Conservation (phyloP, 1,140 invertebrate species). For the Drosophila sturtevanti region DNA sequence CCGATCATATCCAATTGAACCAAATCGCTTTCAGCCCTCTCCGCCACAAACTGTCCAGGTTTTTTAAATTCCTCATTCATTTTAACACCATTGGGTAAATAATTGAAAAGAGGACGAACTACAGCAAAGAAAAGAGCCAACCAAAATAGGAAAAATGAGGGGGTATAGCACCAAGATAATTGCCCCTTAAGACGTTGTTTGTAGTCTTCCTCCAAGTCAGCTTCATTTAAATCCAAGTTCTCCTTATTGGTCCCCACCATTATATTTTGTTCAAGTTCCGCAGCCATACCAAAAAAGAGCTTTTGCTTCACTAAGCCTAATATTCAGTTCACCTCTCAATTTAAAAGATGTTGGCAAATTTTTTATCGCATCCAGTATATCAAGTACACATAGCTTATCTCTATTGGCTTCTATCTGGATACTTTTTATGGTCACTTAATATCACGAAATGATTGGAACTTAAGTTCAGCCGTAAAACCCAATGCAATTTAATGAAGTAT, state of each 20-base stretch:
- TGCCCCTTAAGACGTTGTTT: slow-evolving; percentile 1
- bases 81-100: slow-evolving; percentile 54
- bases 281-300: background rate
- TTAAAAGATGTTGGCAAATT: slow-evolving; percentile 28
- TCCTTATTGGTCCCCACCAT: background rate
- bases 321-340: background rate
- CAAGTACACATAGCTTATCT: slow-evolving; percentile 34
- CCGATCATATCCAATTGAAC: slow-evolving; percentile 87
- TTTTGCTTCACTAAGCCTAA: slow-evolving; percentile 14
- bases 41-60: slow-evolving; percentile 60
- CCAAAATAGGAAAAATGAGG: slow-evolving; percentile 64
- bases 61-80: slow-evolving; percentile 49
- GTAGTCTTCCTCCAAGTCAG: slow-evolving; percentile 13
- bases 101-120: slow-evolving; percentile 60
- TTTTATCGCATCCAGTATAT: slow-evolving; percentile 23
- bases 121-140: slow-evolving; percentile 62
- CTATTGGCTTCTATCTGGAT: slow-evolving; percentile 1
- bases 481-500: slow-evolving; percentile 25
- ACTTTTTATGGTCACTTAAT: background rate
- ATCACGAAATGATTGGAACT: slow-evolving; percentile 11
- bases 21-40: slow-evolving; percentile 83
- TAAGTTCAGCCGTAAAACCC: slow-evolving; percentile 7
- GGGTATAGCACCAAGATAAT: slow-evolving; percentile 70
- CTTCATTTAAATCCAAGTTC: background rate
- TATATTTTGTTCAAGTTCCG: background rate